Conservation (phyloP, 2,113 vertebrate species). For the Mus pahari region DNA sequence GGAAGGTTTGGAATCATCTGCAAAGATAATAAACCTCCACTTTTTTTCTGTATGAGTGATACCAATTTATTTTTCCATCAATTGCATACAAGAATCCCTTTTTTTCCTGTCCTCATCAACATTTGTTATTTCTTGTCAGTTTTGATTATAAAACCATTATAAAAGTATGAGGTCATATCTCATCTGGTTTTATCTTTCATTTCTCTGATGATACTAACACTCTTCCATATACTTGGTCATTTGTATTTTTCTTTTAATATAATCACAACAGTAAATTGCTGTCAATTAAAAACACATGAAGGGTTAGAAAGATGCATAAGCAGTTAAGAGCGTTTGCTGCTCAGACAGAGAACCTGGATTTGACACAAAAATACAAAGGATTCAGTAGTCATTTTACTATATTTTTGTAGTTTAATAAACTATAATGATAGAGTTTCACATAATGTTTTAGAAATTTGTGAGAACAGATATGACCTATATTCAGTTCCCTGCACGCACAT, state of each 20-base stretch:
- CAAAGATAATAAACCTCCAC: background rate
- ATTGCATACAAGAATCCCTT: background rate
- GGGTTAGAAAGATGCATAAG: background rate
- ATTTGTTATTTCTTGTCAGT: background rate
- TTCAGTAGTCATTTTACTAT: background rate
- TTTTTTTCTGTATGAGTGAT: background rate
- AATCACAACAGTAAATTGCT: background rate
- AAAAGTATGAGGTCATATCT: background rate
- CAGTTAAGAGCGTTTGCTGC: background rate
- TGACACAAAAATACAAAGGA: background rate
- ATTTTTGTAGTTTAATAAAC: background rate
- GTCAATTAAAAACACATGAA: background rate
- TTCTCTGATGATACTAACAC: background rate
- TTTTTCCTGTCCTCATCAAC: background rate
- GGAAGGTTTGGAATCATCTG: background rate
- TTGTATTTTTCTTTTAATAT: background rate
- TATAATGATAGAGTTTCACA: background rate
- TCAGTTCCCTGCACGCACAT: background rate
- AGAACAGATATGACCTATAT: background rate
- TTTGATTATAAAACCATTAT: background rate
- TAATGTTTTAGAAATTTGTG: slow-evolving; percentile 15
- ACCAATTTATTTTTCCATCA: background rate
- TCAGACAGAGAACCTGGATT: background rate
- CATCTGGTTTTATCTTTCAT: background rate
- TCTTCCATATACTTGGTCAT: background rate